Conservation (phyloP, 2,113 vertebrate genomes). For the Zosterops japonicus region DNA sequence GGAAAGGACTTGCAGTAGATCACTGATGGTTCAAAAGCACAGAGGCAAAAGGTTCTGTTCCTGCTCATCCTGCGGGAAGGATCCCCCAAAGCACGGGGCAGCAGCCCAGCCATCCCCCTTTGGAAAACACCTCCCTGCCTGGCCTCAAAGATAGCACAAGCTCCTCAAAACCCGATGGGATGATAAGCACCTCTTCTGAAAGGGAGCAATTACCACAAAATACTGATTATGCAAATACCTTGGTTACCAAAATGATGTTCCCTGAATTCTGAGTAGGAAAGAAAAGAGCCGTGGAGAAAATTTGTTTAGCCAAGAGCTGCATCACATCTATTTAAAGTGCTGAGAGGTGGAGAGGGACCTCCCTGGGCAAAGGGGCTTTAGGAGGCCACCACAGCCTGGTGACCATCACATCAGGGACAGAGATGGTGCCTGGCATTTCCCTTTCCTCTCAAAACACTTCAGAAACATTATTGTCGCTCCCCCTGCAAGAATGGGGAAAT, state of each 20-base stretch:
- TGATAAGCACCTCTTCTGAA: constrained; percentile 43
- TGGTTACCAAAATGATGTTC: constrained; percentile 42
- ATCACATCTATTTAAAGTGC: neutral
- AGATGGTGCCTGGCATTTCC: fast-evolving
- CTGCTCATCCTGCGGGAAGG: fast-evolving
- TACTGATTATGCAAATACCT: constrained; percentile 61
- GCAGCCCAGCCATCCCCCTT: neutral
- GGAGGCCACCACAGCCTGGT: neutral
- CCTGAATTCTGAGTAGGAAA: constrained; percentile 39
- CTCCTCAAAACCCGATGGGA: neutral
- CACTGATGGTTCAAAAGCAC: neutral
- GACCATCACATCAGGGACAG: neutral
- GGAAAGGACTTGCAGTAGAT: neutral
- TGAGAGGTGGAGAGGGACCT: neutral
- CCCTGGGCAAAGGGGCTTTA: neutral
- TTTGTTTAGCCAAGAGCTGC: neutral
- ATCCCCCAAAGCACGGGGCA: neutral
- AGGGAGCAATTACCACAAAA: constrained; percentile 53
- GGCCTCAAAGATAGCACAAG: neutral
- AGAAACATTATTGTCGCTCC: fast-evolving
- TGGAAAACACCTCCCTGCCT: neutral
- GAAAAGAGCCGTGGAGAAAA: neutral
- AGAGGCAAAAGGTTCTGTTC: neutral
- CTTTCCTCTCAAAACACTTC: neutral
- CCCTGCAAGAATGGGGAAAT: neutral